Evolutionary conservation across 2,113 vertebrate genomes (phyloP), one percentile per base, ranked within the genome.

Genomic region (Proterorhinus semilunaris): DNA sequence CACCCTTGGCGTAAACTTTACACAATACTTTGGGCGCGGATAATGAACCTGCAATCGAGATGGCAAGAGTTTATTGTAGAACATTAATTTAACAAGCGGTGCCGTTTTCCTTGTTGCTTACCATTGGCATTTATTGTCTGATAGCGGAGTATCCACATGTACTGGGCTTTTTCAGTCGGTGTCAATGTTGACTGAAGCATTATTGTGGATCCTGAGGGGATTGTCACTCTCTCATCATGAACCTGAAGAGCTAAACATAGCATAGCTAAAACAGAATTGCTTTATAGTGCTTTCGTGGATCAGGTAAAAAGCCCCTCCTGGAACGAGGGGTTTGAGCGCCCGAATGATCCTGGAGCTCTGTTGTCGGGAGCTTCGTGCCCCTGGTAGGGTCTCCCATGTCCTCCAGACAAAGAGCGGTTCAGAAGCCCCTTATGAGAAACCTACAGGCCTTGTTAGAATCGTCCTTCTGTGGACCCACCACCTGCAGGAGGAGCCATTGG

Each of bases 131-230:
- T 90, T 46, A 93, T 69, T 75, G 92, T 85, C 65, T 90, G 76
- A 76, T 94, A 96, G 78, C 76, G 92, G 91, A 99, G 86, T 65
- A 78, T 89, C 96, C 97, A 99, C 62, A 63, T 78, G 75, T 96
- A 96, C 42, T 16, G 83, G 62, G 91, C 71, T 43, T 57, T 88
- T 43, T 50, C 89, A 7, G 79, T 66, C 48, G 91, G 95, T 66
- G 67, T 91, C 59, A 91, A 87, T 0, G 86, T 94, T 74, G 91
- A 65, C 54, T 0, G 79, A 12, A 98, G 49, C 49, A 77, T 66
- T 62, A 90, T 61, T 83, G 88, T 93, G 72, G 94, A 94, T 43
- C 88, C 87, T 51, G 96, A 92, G 0, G 92, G 73, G 15, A 98
- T 83, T 15, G 75, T 92, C 17, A 93, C 94, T 42, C 81, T 91